Evolutionary conservation across 1,140 invertebrate genomes (phyloP).

Genomic region (Planococcus citri): DNA sequence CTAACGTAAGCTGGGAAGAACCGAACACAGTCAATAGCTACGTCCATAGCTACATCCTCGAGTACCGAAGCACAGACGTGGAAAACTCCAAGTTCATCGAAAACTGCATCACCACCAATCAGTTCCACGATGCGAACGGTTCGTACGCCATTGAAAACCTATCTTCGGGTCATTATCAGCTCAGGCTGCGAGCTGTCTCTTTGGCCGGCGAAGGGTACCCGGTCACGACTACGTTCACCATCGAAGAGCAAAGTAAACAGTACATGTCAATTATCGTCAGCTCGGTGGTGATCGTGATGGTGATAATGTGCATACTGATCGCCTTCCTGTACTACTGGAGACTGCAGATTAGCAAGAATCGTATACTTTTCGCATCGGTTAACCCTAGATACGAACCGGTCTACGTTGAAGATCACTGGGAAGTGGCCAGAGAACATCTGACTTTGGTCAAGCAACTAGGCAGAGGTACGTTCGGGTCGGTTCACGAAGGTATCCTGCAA

Average conservation of each 20-base stretch:
- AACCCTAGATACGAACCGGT: slow-evolving; percentile 28
- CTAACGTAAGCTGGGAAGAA: slow-evolving; percentile 26
- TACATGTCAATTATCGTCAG: slow-evolving; percentile 20
- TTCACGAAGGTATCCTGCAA: slow-evolving; percentile 57
- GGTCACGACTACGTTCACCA: background rate
- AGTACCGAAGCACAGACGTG: slow-evolving; percentile 29
- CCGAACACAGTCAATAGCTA: slow-evolving; percentile 73
- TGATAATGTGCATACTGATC: slow-evolving; percentile 10
- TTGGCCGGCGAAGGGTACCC: slow-evolving; percentile 26
- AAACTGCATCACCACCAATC: slow-evolving; percentile 22
- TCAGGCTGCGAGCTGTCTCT: slow-evolving; percentile 26
- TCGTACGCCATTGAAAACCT: slow-evolving; percentile 21
- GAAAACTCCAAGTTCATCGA: slow-evolving; percentile 1
- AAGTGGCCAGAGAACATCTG: slow-evolving; percentile 73
- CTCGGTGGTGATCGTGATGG: slow-evolving; percentile 14
- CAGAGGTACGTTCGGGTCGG: slow-evolving; percentile 93
- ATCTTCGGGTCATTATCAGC: slow-evolving; percentile 23
- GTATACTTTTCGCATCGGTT: slow-evolving; percentile 26
- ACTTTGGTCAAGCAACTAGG: slow-evolving; percentile 68
- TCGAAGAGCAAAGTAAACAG: background rate
- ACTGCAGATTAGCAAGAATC: slow-evolving; percentile 22
- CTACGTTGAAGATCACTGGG: slow-evolving; percentile 90
- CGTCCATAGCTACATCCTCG: slow-evolving; percentile 66
- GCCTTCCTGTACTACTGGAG: slow-evolving; percentile 24
- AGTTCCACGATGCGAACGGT: slow-evolving; percentile 7